phyloP scores from a whole-genome alignment of 2,797 vertebrate species.

The Catamblyrhynchus diadema region DNA sequence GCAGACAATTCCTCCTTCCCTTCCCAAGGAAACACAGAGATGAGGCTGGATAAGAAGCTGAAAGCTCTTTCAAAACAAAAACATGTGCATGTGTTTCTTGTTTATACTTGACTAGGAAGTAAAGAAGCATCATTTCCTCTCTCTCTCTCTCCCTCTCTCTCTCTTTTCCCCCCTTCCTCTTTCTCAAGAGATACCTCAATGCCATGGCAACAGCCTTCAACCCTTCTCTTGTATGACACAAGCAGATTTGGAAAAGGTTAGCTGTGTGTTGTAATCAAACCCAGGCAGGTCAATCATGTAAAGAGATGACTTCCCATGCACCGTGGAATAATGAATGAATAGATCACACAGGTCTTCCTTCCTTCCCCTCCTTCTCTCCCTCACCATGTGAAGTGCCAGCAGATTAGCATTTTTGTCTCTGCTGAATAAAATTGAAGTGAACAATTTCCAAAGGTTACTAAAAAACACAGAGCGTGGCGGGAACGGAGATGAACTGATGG shows the following conservation, averaged over 20 bases:
- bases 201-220: slow-evolving; percentile 74
- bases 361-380: slow-evolving; percentile 6
- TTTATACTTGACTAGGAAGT: slow-evolving; percentile 68
- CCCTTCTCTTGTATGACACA: slow-evolving; percentile 66
- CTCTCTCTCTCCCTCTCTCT: neutral
- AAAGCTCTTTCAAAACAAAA: slow-evolving; percentile 63
- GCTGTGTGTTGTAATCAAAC: slow-evolving; percentile 64
- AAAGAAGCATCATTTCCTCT: slow-evolving; percentile 55
- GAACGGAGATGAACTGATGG: neutral
- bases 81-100: slow-evolving; percentile 57
- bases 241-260: slow-evolving; percentile 68
- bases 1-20: slow-evolving; percentile 62
- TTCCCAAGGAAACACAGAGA: slow-evolving; percentile 58
- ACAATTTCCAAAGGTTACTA: neutral
- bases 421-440: slow-evolving; percentile 5
- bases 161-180: neutral
- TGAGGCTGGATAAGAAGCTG: slow-evolving; percentile 51
- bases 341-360: slow-evolving; percentile 17
- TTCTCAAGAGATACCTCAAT: slow-evolving; percentile 66
- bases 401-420: slow-evolving; percentile 35
- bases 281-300: slow-evolving; percentile 64
- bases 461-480: neutral
- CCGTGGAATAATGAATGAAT: slow-evolving; percentile 46
- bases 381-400: neutral
- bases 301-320: slow-evolving; percentile 60